Evolutionary conservation across 2,888 invertebrate species (phyloP).

Genomic region (Oxycera nigricornis): DNA sequence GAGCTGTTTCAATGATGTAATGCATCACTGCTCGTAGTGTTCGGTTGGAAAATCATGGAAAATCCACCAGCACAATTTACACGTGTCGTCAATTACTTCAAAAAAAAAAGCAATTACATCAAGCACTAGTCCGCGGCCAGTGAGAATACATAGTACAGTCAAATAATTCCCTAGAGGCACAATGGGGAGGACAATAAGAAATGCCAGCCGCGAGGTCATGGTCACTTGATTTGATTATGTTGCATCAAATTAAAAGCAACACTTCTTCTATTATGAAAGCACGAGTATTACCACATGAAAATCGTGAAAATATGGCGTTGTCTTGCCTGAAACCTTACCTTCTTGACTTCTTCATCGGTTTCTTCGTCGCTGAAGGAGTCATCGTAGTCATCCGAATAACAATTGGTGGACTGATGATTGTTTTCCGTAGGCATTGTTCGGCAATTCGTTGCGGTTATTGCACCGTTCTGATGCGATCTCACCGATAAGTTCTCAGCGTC

Average conservation of each 20-base stretch:
- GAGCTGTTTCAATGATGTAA: too few species aligned
- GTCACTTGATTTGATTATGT: constrained; percentile 9
- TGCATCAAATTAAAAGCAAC: not conserved
- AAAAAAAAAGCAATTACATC: too few species aligned
- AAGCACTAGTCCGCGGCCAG: too few species aligned
- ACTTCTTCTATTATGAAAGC: constrained; percentile 26
- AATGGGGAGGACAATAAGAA: too few species aligned
- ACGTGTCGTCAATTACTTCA: too few species aligned
- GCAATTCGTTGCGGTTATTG: not conserved
- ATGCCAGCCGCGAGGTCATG: constrained; percentile 29
- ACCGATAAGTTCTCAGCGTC: constrained; percentile 43
- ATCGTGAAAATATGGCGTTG: too few species aligned
- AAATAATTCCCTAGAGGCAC: too few species aligned
- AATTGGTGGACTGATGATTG: constrained; percentile 49
- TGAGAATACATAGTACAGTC: too few species aligned
- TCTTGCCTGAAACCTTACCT: too few species aligned
- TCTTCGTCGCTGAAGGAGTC: constrained; percentile 75
- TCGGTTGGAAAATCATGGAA: too few species aligned
- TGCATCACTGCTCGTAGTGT: too few species aligned
- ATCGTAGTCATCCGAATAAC: constrained; percentile 69
- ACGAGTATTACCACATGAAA: not conserved
- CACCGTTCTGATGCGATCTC: constrained; percentile 16
- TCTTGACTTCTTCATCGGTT: constrained; percentile 56
- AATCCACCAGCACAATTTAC: too few species aligned
- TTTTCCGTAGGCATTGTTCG: not conserved